Base-by-base conservation (phyloP, 2,888 invertebrate genomes). In the Pollenia angustigena region DNA sequence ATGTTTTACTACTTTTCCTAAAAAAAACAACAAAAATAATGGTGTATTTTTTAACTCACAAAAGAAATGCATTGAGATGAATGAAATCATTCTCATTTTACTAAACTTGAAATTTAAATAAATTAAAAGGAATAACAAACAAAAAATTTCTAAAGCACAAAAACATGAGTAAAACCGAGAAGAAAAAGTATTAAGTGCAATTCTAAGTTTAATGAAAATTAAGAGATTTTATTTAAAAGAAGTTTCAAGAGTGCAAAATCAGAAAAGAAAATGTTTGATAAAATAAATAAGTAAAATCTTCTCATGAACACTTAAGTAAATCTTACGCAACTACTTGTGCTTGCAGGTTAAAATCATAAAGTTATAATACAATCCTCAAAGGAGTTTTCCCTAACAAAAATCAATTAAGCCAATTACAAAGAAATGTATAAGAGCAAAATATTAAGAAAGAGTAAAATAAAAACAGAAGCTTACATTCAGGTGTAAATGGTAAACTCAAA, bases 191-290 rank as follows among this genome's bases (percentile, higher is more conserved):
- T 78, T 62, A 69, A 87, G 87, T 85, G 87, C 56, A 52, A 81
- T 72, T 84, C 66, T 46, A 78, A 85, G 87, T 87, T 87, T 81
- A 87, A 87, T 85, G 85, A 85, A 85, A 87, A 87, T 85, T 85
- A 81, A 78, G 56, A 74, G 87, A 83, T 86, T 83, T 86, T 76
- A 64, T 66, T 80, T 11, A 46, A 62, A 75, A 62, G 10, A 72
- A 80, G 6, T 64, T 66, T 81, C 32, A 74, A 66, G 81, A 48
- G 62, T 40, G 40, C 2, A 54, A 74, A 80, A 74, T 60, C 6
- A 60, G 7, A 64, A 74, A 60, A 75, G 68, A 68, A 75, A 71
- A 32, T 50, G 11, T 69, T 72, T 72, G 48, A 66, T 54, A 40
- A 54, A 72, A 48, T 54, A 9, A 64, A 54, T 72, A 80, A 80